Evolutionary conservation across 2,888 invertebrate species (phyloP), one percentile per base, ranked within the genome.

Genomic region (Noctua janthe): DNA sequence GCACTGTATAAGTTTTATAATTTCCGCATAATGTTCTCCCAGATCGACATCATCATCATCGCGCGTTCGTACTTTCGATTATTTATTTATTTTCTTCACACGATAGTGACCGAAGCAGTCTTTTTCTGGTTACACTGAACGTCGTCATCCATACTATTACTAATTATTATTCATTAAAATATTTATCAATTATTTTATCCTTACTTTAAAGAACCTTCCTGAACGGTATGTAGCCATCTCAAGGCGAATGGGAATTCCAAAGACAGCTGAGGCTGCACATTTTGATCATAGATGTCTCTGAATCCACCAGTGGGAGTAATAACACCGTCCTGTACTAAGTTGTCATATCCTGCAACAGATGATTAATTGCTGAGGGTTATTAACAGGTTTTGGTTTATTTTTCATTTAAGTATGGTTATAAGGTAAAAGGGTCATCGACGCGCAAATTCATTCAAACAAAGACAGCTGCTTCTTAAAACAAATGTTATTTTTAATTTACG

Each of bases 141-240:
- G 6, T 39, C 0, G 7, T 35, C 1, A 5, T 47, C 13, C 0
- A 0, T 51, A 35, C 2, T 23, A 11, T 74, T 56, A 39, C 17
- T 8, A 56, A 10, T 56, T 29, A 29, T 29, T 29, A 29, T 29
- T 29, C 29, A 29, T 29, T 29, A 29, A 29, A 29, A 10, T 20
- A 20, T 8, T 8, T 54, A 54, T 3, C 20, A 17, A 29, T 11
- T 49, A 7, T 64, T 20, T 17, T 23, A 35, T 23, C 78, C 92
- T 91, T 85, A 94, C 94, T 94, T 93, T 66, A 93, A 74, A 72
- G 87, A 78, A 20, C 93, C 93, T 77, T 93, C 92, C 49, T 94
- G 94, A 66, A 92, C 84, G 4, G 91, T 91, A 67, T 94, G 94
- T n/a, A 92, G 69, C 93, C 93, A 94, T 78, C 94, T 82, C 8